A percentile compares a stretch with the other conserved stretches of the same genome.
Evolutionary conservation across 2,797 vertebrate genomes (phyloP).

Genomic region (Falco novaeseelandiae): DNA sequence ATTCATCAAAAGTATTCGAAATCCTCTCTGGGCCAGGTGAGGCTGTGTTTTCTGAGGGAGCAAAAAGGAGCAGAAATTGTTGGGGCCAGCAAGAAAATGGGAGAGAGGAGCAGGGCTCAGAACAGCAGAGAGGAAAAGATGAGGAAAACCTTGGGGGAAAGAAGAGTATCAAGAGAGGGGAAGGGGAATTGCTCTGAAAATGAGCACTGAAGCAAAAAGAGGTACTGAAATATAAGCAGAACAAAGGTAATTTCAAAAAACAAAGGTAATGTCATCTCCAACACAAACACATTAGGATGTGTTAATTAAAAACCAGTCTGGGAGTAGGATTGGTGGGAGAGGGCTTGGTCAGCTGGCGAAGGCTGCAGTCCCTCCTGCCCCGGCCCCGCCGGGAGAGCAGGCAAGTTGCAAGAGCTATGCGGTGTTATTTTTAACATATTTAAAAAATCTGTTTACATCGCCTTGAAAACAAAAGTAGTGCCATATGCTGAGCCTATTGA

Average conservation of each 20-base stretch:
- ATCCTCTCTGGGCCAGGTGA: not conserved
- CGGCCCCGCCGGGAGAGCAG: not conserved
- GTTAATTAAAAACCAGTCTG: not conserved
- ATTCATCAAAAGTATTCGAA: not conserved
- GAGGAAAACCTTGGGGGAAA: not conserved
- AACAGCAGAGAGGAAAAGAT: not conserved
- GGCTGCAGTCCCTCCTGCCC: not conserved
- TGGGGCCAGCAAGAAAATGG: not conserved
- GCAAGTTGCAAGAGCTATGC: not conserved
- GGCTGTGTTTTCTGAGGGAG: not conserved
- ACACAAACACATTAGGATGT: not conserved
- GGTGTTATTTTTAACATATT: conserved; percentile 45
- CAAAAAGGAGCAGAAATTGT: not conserved
- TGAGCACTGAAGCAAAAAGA: not conserved
- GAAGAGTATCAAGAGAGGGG: not conserved
- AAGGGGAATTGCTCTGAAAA: not conserved
- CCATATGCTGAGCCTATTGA: conserved; percentile 60
- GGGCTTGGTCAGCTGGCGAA: not conserved
- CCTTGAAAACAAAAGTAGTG: conserved; percentile 62
- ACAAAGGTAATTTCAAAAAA: not conserved
- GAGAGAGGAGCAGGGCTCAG: not conserved
- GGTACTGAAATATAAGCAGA: not conserved
- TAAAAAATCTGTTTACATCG: conserved; percentile 11
- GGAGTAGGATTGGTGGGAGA: not conserved
- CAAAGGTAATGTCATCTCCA: not conserved